These are phyloP conservation scores for Sylvia atricapilla DNA, from an alignment of 2,113 vertebrate species.

Conservation along the genomic window DNA sequence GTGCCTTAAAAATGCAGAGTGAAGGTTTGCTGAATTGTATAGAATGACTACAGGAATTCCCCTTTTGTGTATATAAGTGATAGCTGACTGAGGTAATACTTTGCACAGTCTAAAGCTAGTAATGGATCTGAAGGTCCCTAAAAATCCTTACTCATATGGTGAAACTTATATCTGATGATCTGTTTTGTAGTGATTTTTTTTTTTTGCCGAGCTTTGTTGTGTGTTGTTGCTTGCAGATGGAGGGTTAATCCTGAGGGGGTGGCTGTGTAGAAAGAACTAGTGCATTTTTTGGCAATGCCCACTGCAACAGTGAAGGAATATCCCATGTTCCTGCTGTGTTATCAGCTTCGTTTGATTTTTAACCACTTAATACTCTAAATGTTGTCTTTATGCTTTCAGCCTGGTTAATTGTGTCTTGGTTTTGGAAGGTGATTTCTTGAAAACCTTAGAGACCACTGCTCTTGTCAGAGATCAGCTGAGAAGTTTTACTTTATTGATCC, in stretches of 20 bases:
- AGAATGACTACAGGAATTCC: background rate
- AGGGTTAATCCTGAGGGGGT: background rate
- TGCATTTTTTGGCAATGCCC: background rate
- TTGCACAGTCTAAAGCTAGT: background rate
- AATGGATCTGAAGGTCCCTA: background rate
- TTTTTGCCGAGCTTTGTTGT: background rate
- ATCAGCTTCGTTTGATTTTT: background rate
- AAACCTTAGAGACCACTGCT: background rate
- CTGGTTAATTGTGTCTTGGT: background rate
- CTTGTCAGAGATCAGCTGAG: background rate
- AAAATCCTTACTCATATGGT: background rate
- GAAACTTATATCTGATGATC: background rate
- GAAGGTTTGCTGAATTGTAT: background rate
- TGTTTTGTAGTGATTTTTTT: background rate
- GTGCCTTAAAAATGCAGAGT: background rate
- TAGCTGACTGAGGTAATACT: background rate
- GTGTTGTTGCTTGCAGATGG: background rate
- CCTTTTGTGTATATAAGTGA: background rate
- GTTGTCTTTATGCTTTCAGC: background rate
- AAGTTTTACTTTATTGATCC: background rate
- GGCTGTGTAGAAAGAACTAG: background rate
- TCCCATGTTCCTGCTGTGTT: background rate
- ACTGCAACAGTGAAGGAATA: background rate
- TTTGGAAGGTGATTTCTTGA: background rate
- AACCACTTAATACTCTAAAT: background rate